Conservation (phyloP, 2,888 invertebrate genomes). For the Drosophila nigricruria region DNA sequence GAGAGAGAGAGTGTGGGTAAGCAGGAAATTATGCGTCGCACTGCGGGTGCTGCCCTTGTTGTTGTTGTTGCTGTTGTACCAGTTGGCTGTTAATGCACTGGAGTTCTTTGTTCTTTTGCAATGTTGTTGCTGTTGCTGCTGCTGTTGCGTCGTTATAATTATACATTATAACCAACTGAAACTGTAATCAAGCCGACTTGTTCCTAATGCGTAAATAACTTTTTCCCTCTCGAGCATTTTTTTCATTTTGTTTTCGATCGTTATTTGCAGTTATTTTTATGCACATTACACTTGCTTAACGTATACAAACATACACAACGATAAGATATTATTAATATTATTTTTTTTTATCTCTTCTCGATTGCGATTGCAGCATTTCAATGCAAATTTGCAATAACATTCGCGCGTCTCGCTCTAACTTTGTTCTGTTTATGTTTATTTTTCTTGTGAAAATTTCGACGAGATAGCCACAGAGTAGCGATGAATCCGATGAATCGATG, state of each 20-base stretch:
- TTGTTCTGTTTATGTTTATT: slow-evolving; percentile 63
- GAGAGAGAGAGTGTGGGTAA: slow-evolving; percentile 56
- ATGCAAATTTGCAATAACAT: slow-evolving; percentile 30
- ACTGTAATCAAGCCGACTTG: slow-evolving; percentile 37
- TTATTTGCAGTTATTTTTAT: slow-evolving; percentile 41
- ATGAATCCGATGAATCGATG: slow-evolving; percentile 54
- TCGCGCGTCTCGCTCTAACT: slow-evolving; percentile 52
- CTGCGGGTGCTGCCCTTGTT: slow-evolving; percentile 50
- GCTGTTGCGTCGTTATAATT: slow-evolving; percentile 56
- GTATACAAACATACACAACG: slow-evolving; percentile 31
- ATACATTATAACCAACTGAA: slow-evolving; percentile 64
- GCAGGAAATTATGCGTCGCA: slow-evolving; percentile 77
- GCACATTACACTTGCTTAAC: slow-evolving; percentile 42
- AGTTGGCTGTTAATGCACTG: slow-evolving; percentile 51
- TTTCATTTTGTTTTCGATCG: slow-evolving; percentile 40
- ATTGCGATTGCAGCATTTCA: slow-evolving; percentile 19
- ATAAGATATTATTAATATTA: slow-evolving; percentile 9
- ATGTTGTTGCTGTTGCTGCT: slow-evolving; percentile 40
- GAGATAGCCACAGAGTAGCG: slow-evolving; percentile 36
- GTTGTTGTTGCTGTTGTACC: slow-evolving; percentile 35
- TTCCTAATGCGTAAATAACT: slow-evolving; percentile 75
- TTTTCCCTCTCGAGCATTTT: slow-evolving; percentile 67
- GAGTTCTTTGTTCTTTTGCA: slow-evolving; percentile 64
- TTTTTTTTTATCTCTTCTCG: slow-evolving; percentile 17
- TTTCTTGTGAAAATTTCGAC: slow-evolving; percentile 57